These are phyloP conservation scores for Platanista minor DNA, from an alignment of 2,113 vertebrate genomes.

Conservation along the genomic window DNA sequence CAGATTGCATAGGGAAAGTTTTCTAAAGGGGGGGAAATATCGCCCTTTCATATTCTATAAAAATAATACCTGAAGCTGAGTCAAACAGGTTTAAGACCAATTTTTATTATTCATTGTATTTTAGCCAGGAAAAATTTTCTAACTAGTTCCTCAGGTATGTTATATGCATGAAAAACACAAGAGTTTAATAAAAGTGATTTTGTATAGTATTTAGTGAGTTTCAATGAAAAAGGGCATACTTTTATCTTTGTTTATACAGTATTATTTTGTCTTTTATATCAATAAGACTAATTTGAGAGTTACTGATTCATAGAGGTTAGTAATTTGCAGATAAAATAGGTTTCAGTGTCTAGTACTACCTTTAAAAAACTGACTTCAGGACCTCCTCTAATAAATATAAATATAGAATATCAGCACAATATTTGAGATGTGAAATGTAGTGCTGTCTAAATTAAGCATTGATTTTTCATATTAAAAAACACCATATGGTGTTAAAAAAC, in stretches of 20 bases:
- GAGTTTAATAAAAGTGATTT: slow-evolving; percentile 60
- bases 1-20: background rate
- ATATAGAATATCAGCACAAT: background rate
- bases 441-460: slow-evolving; percentile 17
- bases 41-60: background rate
- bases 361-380: background rate
- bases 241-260: slow-evolving; percentile 52
- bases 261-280: slow-evolving; percentile 51
- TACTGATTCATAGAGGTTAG: background rate
- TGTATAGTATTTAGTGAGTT: slow-evolving; percentile 59
- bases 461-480: background rate
- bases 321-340: background rate
- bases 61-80: slow-evolving; percentile 53
- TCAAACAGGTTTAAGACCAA: slow-evolving; percentile 7
- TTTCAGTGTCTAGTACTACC: background rate
- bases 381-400: background rate
- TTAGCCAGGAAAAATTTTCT: slow-evolving; percentile 60
- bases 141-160: slow-evolving; percentile 51
- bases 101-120: slow-evolving; percentile 58
- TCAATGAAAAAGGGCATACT: slow-evolving; percentile 48
- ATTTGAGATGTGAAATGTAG: background rate
- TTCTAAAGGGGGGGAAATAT: background rate
- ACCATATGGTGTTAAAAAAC: background rate
- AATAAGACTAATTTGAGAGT: background rate
- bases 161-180: slow-evolving; percentile 69